These are phyloP conservation scores for Peromyscus leucopus DNA, from an alignment of 2,113 vertebrate species.

Conservation along the genomic window DNA sequence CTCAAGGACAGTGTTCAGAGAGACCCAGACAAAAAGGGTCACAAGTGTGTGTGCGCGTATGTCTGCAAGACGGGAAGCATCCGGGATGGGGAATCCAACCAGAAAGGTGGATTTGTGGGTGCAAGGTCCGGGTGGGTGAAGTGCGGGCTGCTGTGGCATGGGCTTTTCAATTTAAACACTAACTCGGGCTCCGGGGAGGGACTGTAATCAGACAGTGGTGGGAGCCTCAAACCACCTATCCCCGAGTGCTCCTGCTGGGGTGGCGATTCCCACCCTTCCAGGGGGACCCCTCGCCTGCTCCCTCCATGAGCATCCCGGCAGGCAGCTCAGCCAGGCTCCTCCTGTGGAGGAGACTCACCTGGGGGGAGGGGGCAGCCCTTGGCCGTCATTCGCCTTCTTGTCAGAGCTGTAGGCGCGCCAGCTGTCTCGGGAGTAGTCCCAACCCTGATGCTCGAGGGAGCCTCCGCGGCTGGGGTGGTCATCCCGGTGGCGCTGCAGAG, in stretches of 20 bases:
- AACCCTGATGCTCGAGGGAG: constrained; percentile 89
- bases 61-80: neutral
- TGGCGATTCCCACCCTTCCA: neutral
- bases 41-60: neutral
- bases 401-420: constrained; percentile 92
- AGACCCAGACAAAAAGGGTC: neutral
- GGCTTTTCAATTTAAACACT: neutral
- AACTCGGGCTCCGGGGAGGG: neutral
- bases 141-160: neutral
- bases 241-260: neutral
- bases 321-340: neutral
- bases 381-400: constrained; percentile 89
- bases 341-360: constrained; percentile 81
- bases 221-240: neutral
- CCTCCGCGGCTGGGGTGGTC: constrained; percentile 83
- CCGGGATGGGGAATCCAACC: neutral
- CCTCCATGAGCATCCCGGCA: neutral
- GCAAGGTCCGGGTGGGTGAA: neutral
- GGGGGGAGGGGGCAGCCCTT: constrained; percentile 82
- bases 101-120: neutral
- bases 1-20: neutral
- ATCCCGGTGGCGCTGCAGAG: constrained; percentile 92
- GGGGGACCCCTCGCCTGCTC: too few species aligned
- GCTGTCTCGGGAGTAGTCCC: constrained; percentile 90
- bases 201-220: neutral